phyloP scores from a whole-genome alignment of 2,888 invertebrate genomes.

The Diplazon laetatorius region DNA sequence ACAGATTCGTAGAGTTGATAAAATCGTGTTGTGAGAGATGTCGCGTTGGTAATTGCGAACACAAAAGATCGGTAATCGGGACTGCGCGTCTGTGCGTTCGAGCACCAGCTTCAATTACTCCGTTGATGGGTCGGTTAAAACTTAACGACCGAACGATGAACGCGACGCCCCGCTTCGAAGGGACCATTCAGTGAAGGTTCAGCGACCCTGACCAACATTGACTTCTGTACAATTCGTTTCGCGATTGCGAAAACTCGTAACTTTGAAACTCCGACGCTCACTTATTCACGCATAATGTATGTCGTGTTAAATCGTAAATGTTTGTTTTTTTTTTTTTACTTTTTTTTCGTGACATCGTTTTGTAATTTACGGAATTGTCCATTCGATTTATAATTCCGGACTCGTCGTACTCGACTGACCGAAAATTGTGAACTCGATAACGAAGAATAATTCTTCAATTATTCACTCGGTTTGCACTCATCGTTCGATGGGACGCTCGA shows the following conservation, averaged over 20 bases:
- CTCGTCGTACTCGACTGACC: neutral
- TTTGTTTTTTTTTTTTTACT: no score
- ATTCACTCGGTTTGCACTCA: neutral
- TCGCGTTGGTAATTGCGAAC: neutral
- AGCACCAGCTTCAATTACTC: slow-evolving; percentile 16
- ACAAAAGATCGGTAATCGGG: neutral
- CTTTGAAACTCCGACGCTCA: no score
- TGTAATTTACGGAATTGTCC: neutral
- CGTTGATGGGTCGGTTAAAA: slow-evolving; percentile 26
- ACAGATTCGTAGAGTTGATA: neutral
- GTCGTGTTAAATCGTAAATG: no score
- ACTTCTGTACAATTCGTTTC: slow-evolving; percentile 19
- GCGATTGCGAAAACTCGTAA: no score
- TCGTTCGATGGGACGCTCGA: neutral
- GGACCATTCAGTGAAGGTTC: slow-evolving; percentile 19
- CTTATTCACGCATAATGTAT: no score
- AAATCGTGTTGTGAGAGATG: neutral
- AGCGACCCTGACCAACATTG: slow-evolving; percentile 48
- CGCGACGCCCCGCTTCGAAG: slow-evolving; percentile 6
- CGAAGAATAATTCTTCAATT: slow-evolving; percentile 1
- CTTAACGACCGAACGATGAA: slow-evolving; percentile 30
- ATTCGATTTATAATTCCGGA: neutral
- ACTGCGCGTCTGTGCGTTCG: neutral
- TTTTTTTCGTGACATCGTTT: no score
- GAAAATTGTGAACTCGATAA: neutral